A percentile compares a stretch with the other conserved stretches of the same genome.
Conservation (phyloP, 1,140 invertebrate species). For the Drosophila repleta region DNA sequence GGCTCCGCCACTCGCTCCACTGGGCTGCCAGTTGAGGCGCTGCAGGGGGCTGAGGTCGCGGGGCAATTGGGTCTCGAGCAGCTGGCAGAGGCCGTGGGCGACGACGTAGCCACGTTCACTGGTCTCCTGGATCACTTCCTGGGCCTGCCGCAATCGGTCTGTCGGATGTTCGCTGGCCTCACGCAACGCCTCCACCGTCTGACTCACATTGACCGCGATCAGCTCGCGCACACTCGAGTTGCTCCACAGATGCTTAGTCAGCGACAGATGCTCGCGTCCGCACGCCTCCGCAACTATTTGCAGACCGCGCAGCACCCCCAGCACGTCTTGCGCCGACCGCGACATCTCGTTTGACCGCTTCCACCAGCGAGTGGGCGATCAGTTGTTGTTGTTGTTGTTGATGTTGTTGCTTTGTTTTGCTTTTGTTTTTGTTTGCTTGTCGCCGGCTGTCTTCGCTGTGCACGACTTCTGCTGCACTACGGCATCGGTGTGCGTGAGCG, state of each 20-base stretch:
- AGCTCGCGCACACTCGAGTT: slow-evolving; percentile 87
- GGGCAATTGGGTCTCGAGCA: slow-evolving; percentile 51
- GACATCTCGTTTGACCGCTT: slow-evolving; percentile 55
- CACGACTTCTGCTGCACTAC: slow-evolving; percentile 1
- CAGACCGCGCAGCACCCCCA: slow-evolving; percentile 86
- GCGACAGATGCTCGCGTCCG: slow-evolving; percentile 85
- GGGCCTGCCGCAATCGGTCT: slow-evolving; percentile 57
- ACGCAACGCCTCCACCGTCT: slow-evolving; percentile 68
- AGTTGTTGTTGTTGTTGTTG: not conserved
- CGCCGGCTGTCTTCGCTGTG: slow-evolving; percentile 10
- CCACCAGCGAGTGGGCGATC: slow-evolving; percentile 13
- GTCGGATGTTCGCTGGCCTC: slow-evolving; percentile 54
- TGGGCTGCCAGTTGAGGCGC: slow-evolving; percentile 1
- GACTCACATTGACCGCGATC: slow-evolving; percentile 82
- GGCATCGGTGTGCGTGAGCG: slow-evolving; percentile 1
- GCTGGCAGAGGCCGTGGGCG: slow-evolving; percentile 62
- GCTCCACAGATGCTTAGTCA: slow-evolving; percentile 86
- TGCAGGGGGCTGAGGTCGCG: slow-evolving; percentile 48
- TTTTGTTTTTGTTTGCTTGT: slow-evolving; percentile 4
- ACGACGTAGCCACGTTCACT: slow-evolving; percentile 71
- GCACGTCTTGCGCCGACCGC: slow-evolving; percentile 85
- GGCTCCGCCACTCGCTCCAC: not conserved
- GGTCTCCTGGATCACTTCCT: slow-evolving; percentile 63
- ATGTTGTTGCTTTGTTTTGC: slow-evolving; percentile 11
- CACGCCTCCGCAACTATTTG: slow-evolving; percentile 86